Conservation (phyloP, 2,797 vertebrate genomes). For the Naso thynnoides region DNA sequence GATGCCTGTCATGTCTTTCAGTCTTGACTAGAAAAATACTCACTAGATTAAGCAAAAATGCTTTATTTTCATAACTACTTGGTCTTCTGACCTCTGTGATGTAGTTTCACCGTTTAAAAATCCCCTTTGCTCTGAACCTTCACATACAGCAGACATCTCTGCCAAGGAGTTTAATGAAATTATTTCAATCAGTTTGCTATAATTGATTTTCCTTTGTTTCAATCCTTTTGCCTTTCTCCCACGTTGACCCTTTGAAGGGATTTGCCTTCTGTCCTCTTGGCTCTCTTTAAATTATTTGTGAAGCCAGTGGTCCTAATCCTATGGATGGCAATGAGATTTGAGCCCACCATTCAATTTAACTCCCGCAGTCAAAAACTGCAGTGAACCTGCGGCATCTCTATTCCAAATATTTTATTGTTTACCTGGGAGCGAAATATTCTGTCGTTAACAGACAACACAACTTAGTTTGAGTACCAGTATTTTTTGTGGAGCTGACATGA, state of each 20-base stretch:
- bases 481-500: not conserved
- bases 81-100: slow-evolving; percentile 42
- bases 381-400: slow-evolving; percentile 25
- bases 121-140: slow-evolving; percentile 32
- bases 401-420: slow-evolving; percentile 21
- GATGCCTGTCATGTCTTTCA: slow-evolving; percentile 7
- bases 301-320: slow-evolving; percentile 66
- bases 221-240: slow-evolving; percentile 46
- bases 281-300: slow-evolving; percentile 54
- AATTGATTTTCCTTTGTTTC: slow-evolving; percentile 41
- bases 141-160: slow-evolving; percentile 22
- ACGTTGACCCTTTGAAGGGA: slow-evolving; percentile 67
- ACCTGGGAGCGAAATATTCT: slow-evolving; percentile 21
- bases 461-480: slow-evolving; percentile 4
- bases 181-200: slow-evolving; percentile 53
- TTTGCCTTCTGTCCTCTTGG: slow-evolving; percentile 68
- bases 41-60: slow-evolving; percentile 41
- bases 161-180: slow-evolving; percentile 58
- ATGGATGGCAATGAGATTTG: slow-evolving; percentile 61
- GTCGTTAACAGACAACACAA: not conserved
- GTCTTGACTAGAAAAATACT: slow-evolving; percentile 17
- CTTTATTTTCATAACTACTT: slow-evolving; percentile 40
- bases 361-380: slow-evolving; percentile 10
- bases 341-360: slow-evolving; percentile 40
- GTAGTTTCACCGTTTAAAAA: slow-evolving; percentile 50